Evolutionary conservation across 2,113 vertebrate genomes (phyloP).

Genomic region (Holacanthus passer): DNA sequence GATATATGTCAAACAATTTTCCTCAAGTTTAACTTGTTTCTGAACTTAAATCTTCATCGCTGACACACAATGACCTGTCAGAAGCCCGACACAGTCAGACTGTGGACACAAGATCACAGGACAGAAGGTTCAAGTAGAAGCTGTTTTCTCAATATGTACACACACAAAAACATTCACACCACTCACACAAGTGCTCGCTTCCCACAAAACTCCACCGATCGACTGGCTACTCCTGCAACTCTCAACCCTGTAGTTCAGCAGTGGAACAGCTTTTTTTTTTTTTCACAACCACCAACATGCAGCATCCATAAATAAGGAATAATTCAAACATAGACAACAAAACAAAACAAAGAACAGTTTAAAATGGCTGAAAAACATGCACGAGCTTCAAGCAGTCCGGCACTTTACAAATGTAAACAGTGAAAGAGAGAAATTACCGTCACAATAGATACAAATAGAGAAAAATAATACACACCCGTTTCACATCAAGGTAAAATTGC

Average conservation of each 20-base stretch:
- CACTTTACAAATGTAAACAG: conserved; percentile 77
- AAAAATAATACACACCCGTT: conserved; percentile 73
- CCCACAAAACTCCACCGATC: conserved; percentile 49
- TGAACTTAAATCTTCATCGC: background rate
- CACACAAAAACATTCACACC: conserved; percentile 36
- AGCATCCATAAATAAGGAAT: conserved; percentile 76
- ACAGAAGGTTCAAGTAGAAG: conserved; percentile 41
- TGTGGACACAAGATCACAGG: conserved; percentile 36
- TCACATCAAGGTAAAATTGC: conserved; percentile 68
- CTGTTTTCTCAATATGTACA: conserved; percentile 28
- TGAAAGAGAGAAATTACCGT: conserved; percentile 65
- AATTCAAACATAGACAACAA: conserved; percentile 54
- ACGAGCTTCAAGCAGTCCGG: conserved; percentile 69
- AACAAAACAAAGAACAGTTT: conserved; percentile 26
- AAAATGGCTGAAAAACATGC: conserved; percentile 74
- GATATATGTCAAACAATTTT: background rate
- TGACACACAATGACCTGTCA: background rate
- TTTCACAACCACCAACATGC: conserved; percentile 69
- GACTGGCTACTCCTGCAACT: conserved; percentile 45
- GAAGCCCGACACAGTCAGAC: background rate
- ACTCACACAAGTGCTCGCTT: conserved; percentile 69
- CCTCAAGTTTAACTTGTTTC: background rate
- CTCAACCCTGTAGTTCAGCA: conserved; percentile 60
- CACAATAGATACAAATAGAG: conserved; percentile 63
- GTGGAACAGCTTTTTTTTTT: conserved; percentile 46